A percentile compares a stretch with the other conserved stretches of the same genome.
phyloP scores from a whole-genome alignment of 2,888 invertebrate genomes.

The Synergus laeviventris region DNA sequence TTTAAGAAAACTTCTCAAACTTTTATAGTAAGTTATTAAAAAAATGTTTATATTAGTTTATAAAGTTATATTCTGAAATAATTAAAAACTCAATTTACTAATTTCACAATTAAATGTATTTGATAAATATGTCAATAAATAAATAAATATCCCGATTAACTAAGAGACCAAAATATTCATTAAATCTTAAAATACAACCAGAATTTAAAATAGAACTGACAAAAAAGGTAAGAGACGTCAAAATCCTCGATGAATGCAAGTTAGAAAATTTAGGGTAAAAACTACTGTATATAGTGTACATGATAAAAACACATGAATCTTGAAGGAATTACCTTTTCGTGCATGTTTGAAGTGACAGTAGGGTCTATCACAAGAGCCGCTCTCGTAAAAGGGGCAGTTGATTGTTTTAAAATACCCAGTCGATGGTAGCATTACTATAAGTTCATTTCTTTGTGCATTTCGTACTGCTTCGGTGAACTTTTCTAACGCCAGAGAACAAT shows the following conservation, averaged over 20 bases:
- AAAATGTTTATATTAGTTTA: too few relatives aligned
- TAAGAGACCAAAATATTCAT: background rate
- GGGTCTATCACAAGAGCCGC: constrained; percentile 88
- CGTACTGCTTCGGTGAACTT: constrained; percentile 8
- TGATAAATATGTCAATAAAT: background rate
- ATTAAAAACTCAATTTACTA: background rate
- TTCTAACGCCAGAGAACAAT: background rate
- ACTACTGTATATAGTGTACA: background rate
- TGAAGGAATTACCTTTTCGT: constrained; percentile 81
- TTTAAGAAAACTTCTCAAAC: background rate
- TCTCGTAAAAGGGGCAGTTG: constrained; percentile 90
- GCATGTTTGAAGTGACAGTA: constrained; percentile 95
- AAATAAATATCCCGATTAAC: background rate
- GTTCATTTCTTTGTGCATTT: constrained; percentile 54
- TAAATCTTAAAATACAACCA: background rate
- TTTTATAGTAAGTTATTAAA: background rate
- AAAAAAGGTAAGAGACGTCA: constrained; percentile 2
- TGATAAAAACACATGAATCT: background rate
- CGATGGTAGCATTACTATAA: constrained; percentile 88
- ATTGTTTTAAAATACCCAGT: constrained; percentile 92
- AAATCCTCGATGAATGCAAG: background rate
- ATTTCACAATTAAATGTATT: too few relatives aligned
- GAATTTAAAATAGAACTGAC: constrained; percentile 11
- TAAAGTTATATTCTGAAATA: too few relatives aligned
- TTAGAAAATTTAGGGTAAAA: constrained; percentile 15